Base-by-base conservation (phyloP, 2,113 vertebrate genomes). In the Natator depressus region DNA sequence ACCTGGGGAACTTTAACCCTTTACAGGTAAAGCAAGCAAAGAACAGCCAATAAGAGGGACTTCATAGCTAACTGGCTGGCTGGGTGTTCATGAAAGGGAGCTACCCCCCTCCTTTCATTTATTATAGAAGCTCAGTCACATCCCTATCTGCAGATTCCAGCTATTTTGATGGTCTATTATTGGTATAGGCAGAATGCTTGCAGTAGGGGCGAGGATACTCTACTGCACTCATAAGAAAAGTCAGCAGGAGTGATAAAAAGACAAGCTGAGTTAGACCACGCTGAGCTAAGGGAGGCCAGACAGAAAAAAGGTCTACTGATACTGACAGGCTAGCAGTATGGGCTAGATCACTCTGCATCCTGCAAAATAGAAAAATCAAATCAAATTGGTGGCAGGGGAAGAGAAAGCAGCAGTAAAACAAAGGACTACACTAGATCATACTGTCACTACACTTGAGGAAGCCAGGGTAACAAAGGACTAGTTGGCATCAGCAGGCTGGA, bases 121-220 rank as follows among this genome's bases (percentile, higher is more conserved):
- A 49, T 49, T 49, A 49, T 10, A 49, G 49, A 49, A 3, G 5
- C 24, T 49, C 82, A 91, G 2, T 1, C 46, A 31, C 38, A 22
- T 2, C 11, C 84, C 57, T 7, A 9, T 29, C 57, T 7, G 5
- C 27, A 14, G 76, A 85, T n/a, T 55, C 14, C 46, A 29, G 8
- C 31, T 82, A 11, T 84, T 25, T n/a, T 79, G 25, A 24, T 20
- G n/a, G 59, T 62, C 59, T 62, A 8, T 54, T 50, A 25, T 76
- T 16, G 0, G 0, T 1, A 12, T 1, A 16, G 27, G 38, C 49
- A 35, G 87, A 35, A 27, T 38, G 54, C 8, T 29, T 13, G 82
- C 80, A 69, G 8, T 38, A 85, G 47, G 47, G 78, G 50, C 13
- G 2, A 1, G 38, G 12, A 0, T 3, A 72, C 79, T 55, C 55